A percentile compares a stretch with the other conserved stretches of the same genome.
Conservation (phyloP, 2,113 vertebrate species). For the Eptatretus burgeri region DNA sequence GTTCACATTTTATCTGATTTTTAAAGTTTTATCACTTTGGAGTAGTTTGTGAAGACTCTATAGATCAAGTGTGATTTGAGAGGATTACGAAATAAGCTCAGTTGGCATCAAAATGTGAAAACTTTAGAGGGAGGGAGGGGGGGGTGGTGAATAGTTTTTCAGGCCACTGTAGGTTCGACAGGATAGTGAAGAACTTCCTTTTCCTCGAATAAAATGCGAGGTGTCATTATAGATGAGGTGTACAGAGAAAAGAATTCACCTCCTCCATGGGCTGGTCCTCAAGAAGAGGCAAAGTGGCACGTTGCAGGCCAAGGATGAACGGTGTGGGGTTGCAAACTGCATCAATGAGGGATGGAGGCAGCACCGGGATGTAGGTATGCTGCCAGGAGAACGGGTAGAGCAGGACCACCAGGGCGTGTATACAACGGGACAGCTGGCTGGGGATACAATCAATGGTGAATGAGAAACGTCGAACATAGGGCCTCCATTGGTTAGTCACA, state of each 20-base stretch:
- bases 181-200: no score
- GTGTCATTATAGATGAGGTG: background rate
- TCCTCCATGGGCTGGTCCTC: constrained; percentile 90
- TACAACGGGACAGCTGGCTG: constrained; percentile 85
- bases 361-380: constrained; percentile 93
- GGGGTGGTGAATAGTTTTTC: no score
- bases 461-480: no score
- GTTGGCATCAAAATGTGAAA: no score
- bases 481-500: no score
- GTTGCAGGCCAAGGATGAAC: constrained; percentile 78
- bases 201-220: background rate
- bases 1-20: no score
- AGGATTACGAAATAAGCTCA: no score
- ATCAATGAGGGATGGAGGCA: constrained; percentile 84
- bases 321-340: constrained; percentile 94
- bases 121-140: no score
- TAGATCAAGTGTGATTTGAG: no score
- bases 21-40: no score
- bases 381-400: constrained; percentile 99
- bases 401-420: constrained; percentile 72
- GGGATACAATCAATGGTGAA: constrained; percentile 13
- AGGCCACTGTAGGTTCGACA: no score
- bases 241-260: constrained; percentile 20
- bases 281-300: constrained; percentile 72
- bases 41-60: no score